Base-by-base conservation (phyloP, 2,888 invertebrate genomes). In the Calameuta filiformis region DNA sequence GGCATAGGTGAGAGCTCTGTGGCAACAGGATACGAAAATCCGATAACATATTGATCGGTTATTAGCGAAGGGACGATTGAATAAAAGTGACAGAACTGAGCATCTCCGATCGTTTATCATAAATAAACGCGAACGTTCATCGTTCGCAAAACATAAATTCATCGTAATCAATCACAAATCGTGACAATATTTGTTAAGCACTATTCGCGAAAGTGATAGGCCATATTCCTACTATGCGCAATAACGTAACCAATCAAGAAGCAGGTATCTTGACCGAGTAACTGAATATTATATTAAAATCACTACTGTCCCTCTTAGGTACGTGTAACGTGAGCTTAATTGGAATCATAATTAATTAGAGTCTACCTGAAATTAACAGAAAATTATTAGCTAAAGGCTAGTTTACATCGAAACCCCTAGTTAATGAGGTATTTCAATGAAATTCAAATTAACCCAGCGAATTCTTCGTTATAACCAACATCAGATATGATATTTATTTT, bases 111-210 rank as follows among this genome's bases (percentile, higher is more conserved):
- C 23, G 56, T 23, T 23, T 23, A 56, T 23, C 69, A 79, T 79
- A 79, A 81, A 81, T 80, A 81, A 79, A 79, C 76, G 78, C 37
- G 40, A 40, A 15, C 40, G 40, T 40, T 15, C 40, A 15, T 40
- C 15, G 6, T 15, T 15, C 15, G 15, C 23, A 23, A 0, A 56
- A 56, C 9, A 56, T 23, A 23, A 23, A 56, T 23, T 23, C 9
- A 23, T 56, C 2, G 23, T 6, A 40, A 15, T 15, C 40, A 56
- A 56, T 56, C 56, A 23, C 9, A 9, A 2, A 6, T 56, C 23
- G 9, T 9, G 2, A 9, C 23, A 56, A 56, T 23, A 23, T 56
- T 56, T 56, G 23, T 56, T 56, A 23, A 56, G 23, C 0, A 15
- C 15, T 15, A 0, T 40, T 23, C 23, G 23, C 9, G 9, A 6